Conservation (phyloP, 2,888 invertebrate species). For the Stegophylla sp. region DNA sequence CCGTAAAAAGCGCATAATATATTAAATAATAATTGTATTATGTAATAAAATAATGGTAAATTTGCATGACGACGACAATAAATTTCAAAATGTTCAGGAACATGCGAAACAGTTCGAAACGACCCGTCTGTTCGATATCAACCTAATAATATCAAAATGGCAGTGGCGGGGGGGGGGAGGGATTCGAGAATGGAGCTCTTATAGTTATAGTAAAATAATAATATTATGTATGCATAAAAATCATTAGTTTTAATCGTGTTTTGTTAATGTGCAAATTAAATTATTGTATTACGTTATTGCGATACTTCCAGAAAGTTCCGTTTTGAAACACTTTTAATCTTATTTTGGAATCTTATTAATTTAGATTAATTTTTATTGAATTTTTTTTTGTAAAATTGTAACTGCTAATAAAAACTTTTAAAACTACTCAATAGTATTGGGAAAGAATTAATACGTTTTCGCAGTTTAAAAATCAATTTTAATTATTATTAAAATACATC, state of each 20-base stretch:
- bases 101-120: not conserved
- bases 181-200: no score
- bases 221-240: not conserved
- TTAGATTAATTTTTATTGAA: no score
- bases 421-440: not conserved
- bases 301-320: constrained; percentile 1
- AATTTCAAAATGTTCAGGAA: not conserved
- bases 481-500: not conserved
- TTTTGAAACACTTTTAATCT: not conserved
- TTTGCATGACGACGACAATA: no score
- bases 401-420: constrained; percentile 2
- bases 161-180: no score
- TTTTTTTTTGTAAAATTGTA: not conserved
- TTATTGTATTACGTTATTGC: constrained; percentile 4
- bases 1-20: not conserved
- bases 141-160: not conserved
- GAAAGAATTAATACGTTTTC: not conserved
- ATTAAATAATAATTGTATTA: not conserved
- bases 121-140: not conserved
- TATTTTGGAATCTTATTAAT: not conserved
- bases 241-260: constrained; percentile 11
- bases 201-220: no score
- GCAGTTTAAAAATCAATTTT: not conserved
- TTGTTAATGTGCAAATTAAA: constrained; percentile 2
- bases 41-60: not conserved